Evolutionary conservation across 1,140 invertebrate genomes (phyloP).

Genomic region (Triops cancriformis): DNA sequence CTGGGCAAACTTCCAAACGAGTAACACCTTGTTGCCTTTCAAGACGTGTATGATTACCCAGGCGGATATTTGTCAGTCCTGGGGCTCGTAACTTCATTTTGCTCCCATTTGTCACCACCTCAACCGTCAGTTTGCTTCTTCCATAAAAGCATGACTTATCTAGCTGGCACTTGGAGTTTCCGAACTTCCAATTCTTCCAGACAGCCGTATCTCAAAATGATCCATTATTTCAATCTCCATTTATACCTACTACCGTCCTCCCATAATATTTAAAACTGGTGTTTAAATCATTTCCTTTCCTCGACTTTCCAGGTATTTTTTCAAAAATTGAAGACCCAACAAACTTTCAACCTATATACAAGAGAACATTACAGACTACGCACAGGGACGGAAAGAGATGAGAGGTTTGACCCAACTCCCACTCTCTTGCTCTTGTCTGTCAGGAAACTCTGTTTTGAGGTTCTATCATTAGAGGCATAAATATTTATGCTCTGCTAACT

Average conservation of each 20-base stretch:
- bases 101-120: conserved; percentile 8
- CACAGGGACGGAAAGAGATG: neutral
- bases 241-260: neutral
- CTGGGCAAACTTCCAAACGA: neutral
- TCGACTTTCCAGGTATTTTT: neutral
- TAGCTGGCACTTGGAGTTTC: neutral
- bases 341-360: neutral
- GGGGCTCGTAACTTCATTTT: neutral
- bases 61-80: conserved; percentile 1
- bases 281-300: neutral
- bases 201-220: neutral
- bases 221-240: neutral
- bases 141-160: neutral
- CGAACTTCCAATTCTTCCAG: neutral
- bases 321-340: no score
- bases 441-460: conserved; percentile 13
- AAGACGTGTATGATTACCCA: neutral
- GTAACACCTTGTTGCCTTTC: conserved; percentile 9
- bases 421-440: conserved; percentile 11
- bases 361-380: neutral
- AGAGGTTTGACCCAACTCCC: conserved; percentile 2
- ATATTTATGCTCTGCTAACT: conserved; percentile 2
- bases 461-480: conserved; percentile 10
- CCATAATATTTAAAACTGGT: neutral
- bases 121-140: neutral